Percentiles rank a stretch among this genome's conserved stretches.
Conservation (phyloP, 2,113 vertebrate species). For the Atlantisia rogersi region DNA sequence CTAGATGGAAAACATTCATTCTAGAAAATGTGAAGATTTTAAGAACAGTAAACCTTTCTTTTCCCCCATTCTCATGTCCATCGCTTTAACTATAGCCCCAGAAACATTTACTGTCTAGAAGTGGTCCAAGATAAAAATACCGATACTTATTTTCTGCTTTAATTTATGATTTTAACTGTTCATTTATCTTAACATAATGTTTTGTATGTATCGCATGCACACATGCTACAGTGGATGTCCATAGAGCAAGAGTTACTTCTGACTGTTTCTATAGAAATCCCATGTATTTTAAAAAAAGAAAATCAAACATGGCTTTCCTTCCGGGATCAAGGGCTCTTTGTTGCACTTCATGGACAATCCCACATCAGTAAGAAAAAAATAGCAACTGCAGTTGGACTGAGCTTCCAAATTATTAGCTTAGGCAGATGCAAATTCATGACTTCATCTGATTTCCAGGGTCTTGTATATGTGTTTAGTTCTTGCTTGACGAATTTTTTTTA, state of each 20-base stretch:
- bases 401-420: conserved; percentile 29
- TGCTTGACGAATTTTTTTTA: conserved; percentile 11
- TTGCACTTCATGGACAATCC: not conserved
- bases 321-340: conserved; percentile 21
- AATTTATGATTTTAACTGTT: not conserved
- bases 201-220: not conserved
- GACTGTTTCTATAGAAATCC: not conserved
- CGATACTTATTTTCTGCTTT: not conserved
- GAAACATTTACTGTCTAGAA: not conserved
- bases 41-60: not conserved
- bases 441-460: conserved; percentile 55
- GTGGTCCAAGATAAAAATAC: not conserved
- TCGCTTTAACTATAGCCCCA: not conserved
- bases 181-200: not conserved
- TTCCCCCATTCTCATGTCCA: not conserved
- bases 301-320: not conserved
- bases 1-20: not conserved
- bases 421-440: conserved; percentile 47
- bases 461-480: not conserved
- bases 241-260: not conserved
- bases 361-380: not conserved
- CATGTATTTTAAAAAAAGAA: not conserved
- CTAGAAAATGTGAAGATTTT: not conserved
- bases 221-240: not conserved
- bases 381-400: conserved; percentile 34